Evolutionary conservation across 2,113 vertebrate genomes (phyloP), one percentile per base, ranked within the genome.

Genomic region (Nibea coibor): DNA sequence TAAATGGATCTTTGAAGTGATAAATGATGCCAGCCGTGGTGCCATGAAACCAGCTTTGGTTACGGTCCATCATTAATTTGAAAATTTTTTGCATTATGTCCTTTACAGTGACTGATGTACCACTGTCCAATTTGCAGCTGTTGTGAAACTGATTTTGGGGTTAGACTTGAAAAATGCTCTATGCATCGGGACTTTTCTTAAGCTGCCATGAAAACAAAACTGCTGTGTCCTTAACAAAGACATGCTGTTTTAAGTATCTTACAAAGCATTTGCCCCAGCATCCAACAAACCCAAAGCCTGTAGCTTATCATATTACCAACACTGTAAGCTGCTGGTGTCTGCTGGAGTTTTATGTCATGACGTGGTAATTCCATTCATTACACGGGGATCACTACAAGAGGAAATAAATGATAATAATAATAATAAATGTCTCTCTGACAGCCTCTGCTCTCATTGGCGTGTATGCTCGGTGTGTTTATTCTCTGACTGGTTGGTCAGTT

Each of bases 11-110:
- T 84, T 79, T 84, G 80, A 85, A 72, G 68, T 84, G 87, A 90
- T 75, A 80, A 89, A 91, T 90, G 76, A 86, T 51, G 20, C 59
- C 76, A 75, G 87, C 48, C 48, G 14, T 64, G 54, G 48, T 84
- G 83, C 84, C 84, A 86, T 90, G 77, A 91, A 88, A 89, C 82
- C 76, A 83, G 81, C 78, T 90, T 89, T 90, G 82, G 88, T 87
- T 87, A 92, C 81, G 84, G 88, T 87, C 83, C 76, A 76, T 88
- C 81, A 84, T 87, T 87, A 90, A 90, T 92, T 85, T 83, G 7
- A 58, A 47, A 56, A 35, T 68, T 71, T 88, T 84, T 82, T 84
- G 58, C 48, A n/a, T 86, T 71, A 70, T 86, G 84, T 88, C 63
- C 76, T 86, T 88, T 83, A 87, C 85, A 82, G 73, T 89, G 88